Conservation (phyloP, 2,888 invertebrate genomes). For the Sarcophaga carnaria region DNA sequence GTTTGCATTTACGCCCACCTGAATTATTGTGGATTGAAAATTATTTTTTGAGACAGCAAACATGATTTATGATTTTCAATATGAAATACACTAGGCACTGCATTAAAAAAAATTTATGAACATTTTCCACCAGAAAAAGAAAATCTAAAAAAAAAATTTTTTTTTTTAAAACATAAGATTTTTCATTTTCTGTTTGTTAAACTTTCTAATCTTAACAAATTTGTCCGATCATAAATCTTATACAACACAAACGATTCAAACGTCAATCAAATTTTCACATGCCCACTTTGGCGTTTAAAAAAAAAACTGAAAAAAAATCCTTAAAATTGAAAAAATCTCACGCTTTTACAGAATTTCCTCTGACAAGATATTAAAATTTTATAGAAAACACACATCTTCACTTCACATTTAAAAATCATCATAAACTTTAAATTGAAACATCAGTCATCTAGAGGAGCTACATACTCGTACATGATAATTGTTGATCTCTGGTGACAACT, state of each 20-base stretch:
- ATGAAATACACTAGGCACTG: slow-evolving; percentile 49
- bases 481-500: slow-evolving; percentile 65
- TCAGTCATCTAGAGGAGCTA: slow-evolving; percentile 17
- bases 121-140: slow-evolving; percentile 28
- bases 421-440: slow-evolving; percentile 7
- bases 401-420: slow-evolving; percentile 4
- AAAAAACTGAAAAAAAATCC: slow-evolving; percentile 11
- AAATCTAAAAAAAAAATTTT: not conserved
- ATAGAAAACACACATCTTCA: not conserved
- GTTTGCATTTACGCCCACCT: slow-evolving; percentile 68
- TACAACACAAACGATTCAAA: slow-evolving; percentile 30
- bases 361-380: slow-evolving; percentile 1
- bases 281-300: not conserved
- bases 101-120: slow-evolving; percentile 38
- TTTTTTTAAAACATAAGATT: no score
- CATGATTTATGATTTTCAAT: slow-evolving; percentile 72
- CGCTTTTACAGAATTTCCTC: slow-evolving; percentile 29
- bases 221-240: slow-evolving; percentile 59
- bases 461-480: slow-evolving; percentile 21
- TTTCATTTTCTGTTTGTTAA: no score
- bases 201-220: slow-evolving; percentile 67
- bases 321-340: slow-evolving; percentile 49
- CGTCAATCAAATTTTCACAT: slow-evolving; percentile 57
- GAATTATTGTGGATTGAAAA: slow-evolving; percentile 66
- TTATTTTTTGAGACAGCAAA: slow-evolving; percentile 67